Evolutionary conservation across 2,113 vertebrate genomes (phyloP), one percentile per base, ranked within the genome.

Genomic region (Amphiprion percula): DNA sequence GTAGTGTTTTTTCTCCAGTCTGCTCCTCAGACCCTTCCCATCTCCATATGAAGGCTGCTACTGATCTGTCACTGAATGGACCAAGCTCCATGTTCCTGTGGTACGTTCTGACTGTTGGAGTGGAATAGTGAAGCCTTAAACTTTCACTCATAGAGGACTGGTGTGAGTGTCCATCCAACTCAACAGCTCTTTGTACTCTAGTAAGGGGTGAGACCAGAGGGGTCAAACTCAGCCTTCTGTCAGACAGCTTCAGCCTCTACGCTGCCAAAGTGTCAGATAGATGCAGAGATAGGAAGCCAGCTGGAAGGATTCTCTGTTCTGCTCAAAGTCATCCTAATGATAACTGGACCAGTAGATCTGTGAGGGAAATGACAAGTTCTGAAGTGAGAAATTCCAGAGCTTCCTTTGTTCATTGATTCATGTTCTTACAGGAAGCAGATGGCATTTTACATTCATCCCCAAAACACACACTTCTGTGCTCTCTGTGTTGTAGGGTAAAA

Each of bases 161-260:
- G 2, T 63, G 60, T 64, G 46, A 28, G 56, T 24, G 23, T 14
- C 37, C 23, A 10, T 55, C 58, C 9, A 2, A 26, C 39, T 81
- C 44, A 79, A 75, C 61, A 21, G 65, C 54, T 58, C 77, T 83
- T 87, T 87, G 64, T 83, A 21, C 50, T 81, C 54, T 80, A 69
- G 66, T 50, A 66, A 55, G 52, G 53, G 55, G 3, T 7, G 24
- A 74, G 63, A 52, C 2, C 46, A 28, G 21, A 28, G 58, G 55
- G 82, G 82, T 68, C 66, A 63, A 50, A 47, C 1, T 1, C 60
- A 49, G 37, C 19, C 15, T 26, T 44, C 54, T 23, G 23, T 54
- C 67, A 30, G 67, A 71, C 65, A 28, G 54, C 30, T 33, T 63
- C 16, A 16, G 44, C 50, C 28, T 46, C 65, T 33, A 8, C 7